Base-by-base conservation (phyloP, 2,888 invertebrate species). In the Strigamia maritima region DNA sequence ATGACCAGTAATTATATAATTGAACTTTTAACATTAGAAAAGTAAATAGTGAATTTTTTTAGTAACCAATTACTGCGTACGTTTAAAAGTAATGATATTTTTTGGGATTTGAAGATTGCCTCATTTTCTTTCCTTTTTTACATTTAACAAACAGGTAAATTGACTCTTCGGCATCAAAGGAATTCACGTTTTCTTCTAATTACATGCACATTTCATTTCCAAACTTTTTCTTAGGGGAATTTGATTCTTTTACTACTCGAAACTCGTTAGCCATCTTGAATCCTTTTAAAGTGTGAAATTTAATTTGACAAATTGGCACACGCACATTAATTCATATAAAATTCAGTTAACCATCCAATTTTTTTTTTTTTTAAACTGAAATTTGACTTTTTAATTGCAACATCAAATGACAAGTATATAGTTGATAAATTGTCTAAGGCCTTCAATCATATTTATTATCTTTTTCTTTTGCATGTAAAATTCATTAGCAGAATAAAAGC, bases 401-500 rank as follows among this genome's bases (percentile, higher is more conserved):
- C 60, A 65, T 65, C 60, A 65, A n/a, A 65, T 65, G 24, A 65
- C 60, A 24, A 24, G 22, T 6, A 3, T 6, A 3, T 65, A 24
- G 44, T 65, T 65, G 60, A 65, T 65, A 65, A 65, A 1, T 8
- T 24, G 22, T 65, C 7, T 49, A 49, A 12, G 44, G 60, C 60
- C 4, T 65, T 65, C 14, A 22, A 65, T 24, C 60, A 65, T 19
- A 65, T 65, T 65, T 65, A 65, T 65, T 65, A 65, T 65, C 60
- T 24, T 65, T 65, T 65, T 65, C 60, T 19, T 65, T 65, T 24
- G 60, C 60, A 65, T 65, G 60, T 24, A 65, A 65, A 65, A 65
- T 65, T 65, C 60, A 65, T 65, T 65, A 65, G 24, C 60, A 24
- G 60, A 65, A 65, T 65, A 65, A 65, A 65, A 65, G 60, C 60